Evolutionary conservation across 2,888 invertebrate species (phyloP).

Genomic region (Chrysomela aeneicollis): DNA sequence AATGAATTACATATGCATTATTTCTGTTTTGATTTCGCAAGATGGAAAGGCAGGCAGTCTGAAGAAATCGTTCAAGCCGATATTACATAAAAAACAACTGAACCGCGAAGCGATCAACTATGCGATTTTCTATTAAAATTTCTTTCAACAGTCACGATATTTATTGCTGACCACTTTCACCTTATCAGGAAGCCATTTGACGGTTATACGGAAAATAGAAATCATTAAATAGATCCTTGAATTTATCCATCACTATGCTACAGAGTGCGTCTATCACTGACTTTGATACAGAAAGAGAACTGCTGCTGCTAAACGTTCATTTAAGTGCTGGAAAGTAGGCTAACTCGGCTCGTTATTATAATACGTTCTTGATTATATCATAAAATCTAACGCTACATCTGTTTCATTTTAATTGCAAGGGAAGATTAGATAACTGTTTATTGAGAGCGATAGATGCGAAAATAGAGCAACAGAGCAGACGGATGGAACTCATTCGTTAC

Average conservation of each 20-base stretch:
- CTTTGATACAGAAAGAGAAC: too few species aligned
- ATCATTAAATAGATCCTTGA: neutral
- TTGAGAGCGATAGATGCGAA: too few species aligned
- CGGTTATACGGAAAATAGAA: neutral
- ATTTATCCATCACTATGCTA: neutral
- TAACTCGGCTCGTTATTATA: neutral
- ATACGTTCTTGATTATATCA: neutral
- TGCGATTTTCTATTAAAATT: conserved; percentile 2
- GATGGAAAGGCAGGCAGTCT: neutral
- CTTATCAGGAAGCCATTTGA: neutral
- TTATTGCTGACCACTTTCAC: neutral
- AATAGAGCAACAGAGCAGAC: neutral
- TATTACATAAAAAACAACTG: conserved; percentile 33
- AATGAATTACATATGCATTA: neutral
- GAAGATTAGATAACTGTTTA: too few species aligned
- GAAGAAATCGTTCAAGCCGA: neutral
- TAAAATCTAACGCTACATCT: neutral
- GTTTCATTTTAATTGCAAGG: neutral
- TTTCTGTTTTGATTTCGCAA: neutral
- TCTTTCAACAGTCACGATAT: neutral
- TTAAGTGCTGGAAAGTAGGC: neutral
- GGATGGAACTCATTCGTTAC: neutral
- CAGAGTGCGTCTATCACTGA: neutral
- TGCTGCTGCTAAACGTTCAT: too few species aligned
- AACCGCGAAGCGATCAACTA: conserved; percentile 21